These are phyloP conservation scores for Agriopis leucophaearia DNA, from an alignment of 2,888 invertebrate species.

Conservation along the genomic window DNA sequence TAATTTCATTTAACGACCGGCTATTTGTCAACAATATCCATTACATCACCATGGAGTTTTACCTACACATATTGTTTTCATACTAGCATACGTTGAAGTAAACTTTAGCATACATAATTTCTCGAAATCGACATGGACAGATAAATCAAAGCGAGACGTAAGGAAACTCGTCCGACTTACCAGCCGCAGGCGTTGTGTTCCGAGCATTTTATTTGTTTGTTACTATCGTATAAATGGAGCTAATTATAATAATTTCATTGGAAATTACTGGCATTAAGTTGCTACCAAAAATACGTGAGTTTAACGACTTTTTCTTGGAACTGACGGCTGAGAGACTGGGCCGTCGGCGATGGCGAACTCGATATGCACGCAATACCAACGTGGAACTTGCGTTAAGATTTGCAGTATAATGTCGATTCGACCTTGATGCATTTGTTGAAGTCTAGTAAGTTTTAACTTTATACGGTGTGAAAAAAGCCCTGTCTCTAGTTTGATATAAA, in stretches of 20 bases:
- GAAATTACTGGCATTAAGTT: slow-evolving; percentile 85
- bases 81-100: neutral
- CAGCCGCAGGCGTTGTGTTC: slow-evolving; percentile 67
- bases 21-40: slow-evolving; percentile 3
- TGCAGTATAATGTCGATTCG: slow-evolving; percentile 64
- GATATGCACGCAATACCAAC: slow-evolving; percentile 61
- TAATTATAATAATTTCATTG: slow-evolving; percentile 85
- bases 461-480: neutral
- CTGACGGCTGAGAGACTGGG: slow-evolving; percentile 67
- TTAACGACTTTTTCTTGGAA: slow-evolving; percentile 86
- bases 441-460: neutral
- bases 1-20: neutral
- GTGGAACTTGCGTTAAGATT: slow-evolving; percentile 39
- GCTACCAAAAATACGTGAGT: slow-evolving; percentile 86
- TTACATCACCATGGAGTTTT: neutral
- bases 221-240: slow-evolving; percentile 82
- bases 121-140: slow-evolving; percentile 60
- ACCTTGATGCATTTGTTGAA: slow-evolving; percentile 61
- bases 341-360: slow-evolving; percentile 66
- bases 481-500: neutral
- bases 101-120: slow-evolving; percentile 40
- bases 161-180: slow-evolving; percentile 60
- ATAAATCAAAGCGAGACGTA: slow-evolving; percentile 60
- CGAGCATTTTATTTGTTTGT: slow-evolving; percentile 85
- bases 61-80: neutral